Conservation (phyloP, 2,113 vertebrate species). For the Mormyrus lacerda region DNA sequence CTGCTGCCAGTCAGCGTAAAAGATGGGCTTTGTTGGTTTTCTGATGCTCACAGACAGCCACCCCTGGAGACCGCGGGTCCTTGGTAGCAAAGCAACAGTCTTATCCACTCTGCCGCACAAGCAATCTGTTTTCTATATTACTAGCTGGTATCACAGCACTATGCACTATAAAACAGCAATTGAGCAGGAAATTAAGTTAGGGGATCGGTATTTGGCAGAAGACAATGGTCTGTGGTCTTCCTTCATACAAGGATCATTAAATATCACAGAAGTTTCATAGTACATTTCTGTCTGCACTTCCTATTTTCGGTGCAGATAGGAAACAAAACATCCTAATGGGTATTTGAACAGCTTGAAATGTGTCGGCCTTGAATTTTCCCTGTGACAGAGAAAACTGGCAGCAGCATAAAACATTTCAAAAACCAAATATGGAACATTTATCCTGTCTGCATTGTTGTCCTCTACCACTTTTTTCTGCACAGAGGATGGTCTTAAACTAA, state of each 20-base stretch:
- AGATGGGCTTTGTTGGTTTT: slow-evolving; percentile 73
- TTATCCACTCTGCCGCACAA: slow-evolving; percentile 68
- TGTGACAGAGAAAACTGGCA: slow-evolving; percentile 57
- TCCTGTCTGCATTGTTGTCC: slow-evolving; percentile 22
- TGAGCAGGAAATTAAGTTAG: slow-evolving; percentile 79
- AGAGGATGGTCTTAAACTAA: slow-evolving; percentile 41
- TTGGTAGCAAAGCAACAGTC: slow-evolving; percentile 60
- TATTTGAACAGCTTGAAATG: slow-evolving; percentile 75
- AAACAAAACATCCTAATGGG: slow-evolving; percentile 68
- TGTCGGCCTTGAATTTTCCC: slow-evolving; percentile 59
- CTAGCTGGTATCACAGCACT: slow-evolving; percentile 70
- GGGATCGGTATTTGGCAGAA: slow-evolving; percentile 61
- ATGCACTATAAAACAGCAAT: slow-evolving; percentile 77
- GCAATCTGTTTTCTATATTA: slow-evolving; percentile 78
- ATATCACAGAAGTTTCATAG: slow-evolving; percentile 57
- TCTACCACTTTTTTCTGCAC: slow-evolving; percentile 35
- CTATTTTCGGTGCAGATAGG: slow-evolving; percentile 52
- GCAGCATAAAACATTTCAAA: slow-evolving; percentile 54
- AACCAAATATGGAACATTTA: slow-evolving; percentile 50
- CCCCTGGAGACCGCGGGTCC: slow-evolving; percentile 64
- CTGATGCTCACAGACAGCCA: slow-evolving; percentile 66
- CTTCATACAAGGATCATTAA: slow-evolving; percentile 58
- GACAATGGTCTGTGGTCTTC: slow-evolving; percentile 63
- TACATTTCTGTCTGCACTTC: slow-evolving; percentile 48
- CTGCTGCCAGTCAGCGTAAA: slow-evolving; percentile 67